Evolutionary conservation across 1,140 invertebrate genomes (phyloP).

Genomic region (Eumeta japonica): DNA sequence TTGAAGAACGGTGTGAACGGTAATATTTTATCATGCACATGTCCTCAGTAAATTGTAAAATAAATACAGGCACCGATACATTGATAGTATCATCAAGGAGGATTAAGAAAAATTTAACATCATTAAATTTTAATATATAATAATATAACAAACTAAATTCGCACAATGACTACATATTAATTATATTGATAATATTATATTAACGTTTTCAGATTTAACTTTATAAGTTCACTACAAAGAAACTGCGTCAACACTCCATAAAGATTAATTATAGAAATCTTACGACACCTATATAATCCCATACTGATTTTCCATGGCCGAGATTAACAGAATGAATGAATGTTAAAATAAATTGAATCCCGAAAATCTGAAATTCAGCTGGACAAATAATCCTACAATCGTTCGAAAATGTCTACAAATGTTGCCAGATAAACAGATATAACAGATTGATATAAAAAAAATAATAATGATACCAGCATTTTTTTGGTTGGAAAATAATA

Average conservation of each 20-base stretch:
- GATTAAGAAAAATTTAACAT: neutral
- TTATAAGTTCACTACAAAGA: neutral
- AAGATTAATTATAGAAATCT: no score
- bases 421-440: neutral
- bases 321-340: no score
- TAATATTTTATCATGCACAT: slow-evolving; percentile 51
- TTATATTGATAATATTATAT: neutral
- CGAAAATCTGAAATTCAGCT: neutral
- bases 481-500: no score
- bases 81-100: slow-evolving; percentile 19
- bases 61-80: slow-evolving; percentile 35
- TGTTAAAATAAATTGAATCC: neutral
- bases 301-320: no score
- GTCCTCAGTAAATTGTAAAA: slow-evolving; percentile 46
- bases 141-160: no score
- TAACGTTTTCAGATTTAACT: neutral
- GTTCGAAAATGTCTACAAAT: no score
- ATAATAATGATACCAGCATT: neutral
- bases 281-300: no score
- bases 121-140: neutral
- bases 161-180: no score
- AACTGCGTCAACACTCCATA: no score
- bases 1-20: slow-evolving; percentile 42
- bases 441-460: neutral
- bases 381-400: no score